These are phyloP conservation scores for Xylocopa sonorina DNA, from an alignment of 1,140 invertebrate species.

Conservation along the genomic window DNA sequence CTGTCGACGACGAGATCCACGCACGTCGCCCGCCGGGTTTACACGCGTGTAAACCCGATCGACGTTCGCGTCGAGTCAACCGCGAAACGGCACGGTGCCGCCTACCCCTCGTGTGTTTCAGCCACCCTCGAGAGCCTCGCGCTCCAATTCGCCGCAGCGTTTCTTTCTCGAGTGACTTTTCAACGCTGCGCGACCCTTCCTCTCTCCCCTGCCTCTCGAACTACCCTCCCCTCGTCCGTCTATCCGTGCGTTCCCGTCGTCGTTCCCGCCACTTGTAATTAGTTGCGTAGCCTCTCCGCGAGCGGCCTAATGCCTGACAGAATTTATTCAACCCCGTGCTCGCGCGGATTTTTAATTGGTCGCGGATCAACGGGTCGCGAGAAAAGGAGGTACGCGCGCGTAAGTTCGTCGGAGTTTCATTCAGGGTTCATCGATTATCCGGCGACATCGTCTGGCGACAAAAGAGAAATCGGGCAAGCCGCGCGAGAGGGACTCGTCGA, in stretches of 20 bases:
- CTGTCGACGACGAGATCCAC: constrained; percentile 47
- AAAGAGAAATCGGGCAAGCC: background rate
- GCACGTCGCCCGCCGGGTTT: constrained; percentile 56
- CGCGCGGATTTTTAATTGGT: constrained; percentile 3
- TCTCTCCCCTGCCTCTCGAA: accelerated
- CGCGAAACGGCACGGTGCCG: constrained; percentile 28
- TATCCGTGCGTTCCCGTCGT: too few species aligned
- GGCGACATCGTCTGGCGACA: too few species aligned
- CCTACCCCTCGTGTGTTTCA: background rate
- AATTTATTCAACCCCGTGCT: background rate
- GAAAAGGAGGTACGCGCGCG: background rate
- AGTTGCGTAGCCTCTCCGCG: background rate
- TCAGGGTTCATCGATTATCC: too few species aligned
- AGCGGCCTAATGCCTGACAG: background rate
- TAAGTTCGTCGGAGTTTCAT: too few species aligned
- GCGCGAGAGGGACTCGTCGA: background rate
- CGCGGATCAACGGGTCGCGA: background rate
- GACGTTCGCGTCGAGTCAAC: constrained; percentile 61
- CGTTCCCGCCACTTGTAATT: background rate
- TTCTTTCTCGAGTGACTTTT: background rate
- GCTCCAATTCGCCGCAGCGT: constrained; percentile 4
- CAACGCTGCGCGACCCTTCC: background rate
- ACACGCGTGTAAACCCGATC: constrained; percentile 62
- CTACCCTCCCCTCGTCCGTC: too few species aligned
- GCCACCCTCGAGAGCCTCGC: constrained; percentile 4